Percentiles rank a stretch among this genome's conserved stretches.
Evolutionary conservation across 2,113 vertebrate species (phyloP).

Genomic region (Strix aluco): DNA sequence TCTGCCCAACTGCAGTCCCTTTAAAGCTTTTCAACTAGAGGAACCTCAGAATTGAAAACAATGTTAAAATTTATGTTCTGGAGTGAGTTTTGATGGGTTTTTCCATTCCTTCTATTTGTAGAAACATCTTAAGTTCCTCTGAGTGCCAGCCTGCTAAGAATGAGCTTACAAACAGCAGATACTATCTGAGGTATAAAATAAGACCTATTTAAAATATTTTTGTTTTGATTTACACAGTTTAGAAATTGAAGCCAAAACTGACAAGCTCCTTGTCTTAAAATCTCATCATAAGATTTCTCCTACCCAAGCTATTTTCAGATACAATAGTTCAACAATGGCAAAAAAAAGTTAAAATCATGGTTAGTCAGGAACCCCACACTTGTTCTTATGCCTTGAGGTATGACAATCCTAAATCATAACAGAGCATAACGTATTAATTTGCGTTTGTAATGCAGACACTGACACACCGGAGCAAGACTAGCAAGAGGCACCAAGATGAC

Average conservation of each 20-base stretch:
- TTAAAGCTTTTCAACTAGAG: background rate
- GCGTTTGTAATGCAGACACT: background rate
- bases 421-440: background rate
- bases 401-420: background rate
- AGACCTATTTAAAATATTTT: background rate
- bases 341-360: background rate
- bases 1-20: background rate
- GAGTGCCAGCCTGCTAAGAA: background rate
- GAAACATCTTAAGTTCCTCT: background rate
- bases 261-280: background rate
- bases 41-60: background rate
- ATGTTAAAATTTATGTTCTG: background rate
- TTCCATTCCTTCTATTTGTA: background rate
- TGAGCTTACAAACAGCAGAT: background rate
- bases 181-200: background rate
- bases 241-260: background rate
- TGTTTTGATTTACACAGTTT: background rate
- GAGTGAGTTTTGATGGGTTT: background rate
- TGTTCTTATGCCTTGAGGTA: fast-evolving
- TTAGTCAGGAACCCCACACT: background rate
- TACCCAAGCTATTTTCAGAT: background rate
- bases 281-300: background rate
- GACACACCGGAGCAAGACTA: background rate
- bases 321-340: background rate
- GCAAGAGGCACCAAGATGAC: background rate